Percentiles rank a stretch among this genome's conserved stretches.
phyloP scores from a whole-genome alignment of 1,140 invertebrate genomes.

The Andricus grossulariae region DNA sequence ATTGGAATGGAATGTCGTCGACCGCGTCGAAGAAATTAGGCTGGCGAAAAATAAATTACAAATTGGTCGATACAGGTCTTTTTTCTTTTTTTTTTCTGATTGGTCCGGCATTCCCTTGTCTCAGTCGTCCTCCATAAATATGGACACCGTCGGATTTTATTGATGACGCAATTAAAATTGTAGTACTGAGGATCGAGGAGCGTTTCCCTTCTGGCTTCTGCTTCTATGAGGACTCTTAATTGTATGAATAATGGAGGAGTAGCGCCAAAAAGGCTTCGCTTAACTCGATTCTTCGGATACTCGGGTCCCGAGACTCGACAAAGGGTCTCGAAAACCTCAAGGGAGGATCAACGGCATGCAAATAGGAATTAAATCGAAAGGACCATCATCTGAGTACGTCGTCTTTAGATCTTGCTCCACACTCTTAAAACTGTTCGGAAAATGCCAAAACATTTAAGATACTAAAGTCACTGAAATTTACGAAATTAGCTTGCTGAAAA shows the following conservation, averaged over 20 bases:
- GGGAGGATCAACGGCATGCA: slow-evolving; percentile 14
- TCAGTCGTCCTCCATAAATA: slow-evolving; percentile 8
- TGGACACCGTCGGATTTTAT: not conserved
- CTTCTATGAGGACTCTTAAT: slow-evolving; percentile 15
- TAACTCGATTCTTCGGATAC: not conserved
- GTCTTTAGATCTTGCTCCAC: not conserved
- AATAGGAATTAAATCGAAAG: slow-evolving; percentile 5
- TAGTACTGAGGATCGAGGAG: not conserved
- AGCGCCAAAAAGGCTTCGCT: slow-evolving; percentile 6
- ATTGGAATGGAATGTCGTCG: not conserved
- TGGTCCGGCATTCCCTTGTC: not conserved
- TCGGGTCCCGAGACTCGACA: not conserved
- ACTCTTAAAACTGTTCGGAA: too few relatives aligned
- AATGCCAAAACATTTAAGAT: too few relatives aligned
- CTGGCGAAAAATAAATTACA: not conserved
- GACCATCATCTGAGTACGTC: not conserved
- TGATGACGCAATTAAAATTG: slow-evolving; percentile 13
- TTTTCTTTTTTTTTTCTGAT: not conserved
- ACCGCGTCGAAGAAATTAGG: not conserved
- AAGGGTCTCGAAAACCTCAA: slow-evolving; percentile 1
- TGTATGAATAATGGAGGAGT: slow-evolving; percentile 16
- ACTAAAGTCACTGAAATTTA: too few relatives aligned
- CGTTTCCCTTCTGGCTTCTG: not conserved
- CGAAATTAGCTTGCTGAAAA: too few relatives aligned
- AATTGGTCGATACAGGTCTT: not conserved